Conservation (phyloP, 1,140 invertebrate species). For the Megalopta genalis region DNA sequence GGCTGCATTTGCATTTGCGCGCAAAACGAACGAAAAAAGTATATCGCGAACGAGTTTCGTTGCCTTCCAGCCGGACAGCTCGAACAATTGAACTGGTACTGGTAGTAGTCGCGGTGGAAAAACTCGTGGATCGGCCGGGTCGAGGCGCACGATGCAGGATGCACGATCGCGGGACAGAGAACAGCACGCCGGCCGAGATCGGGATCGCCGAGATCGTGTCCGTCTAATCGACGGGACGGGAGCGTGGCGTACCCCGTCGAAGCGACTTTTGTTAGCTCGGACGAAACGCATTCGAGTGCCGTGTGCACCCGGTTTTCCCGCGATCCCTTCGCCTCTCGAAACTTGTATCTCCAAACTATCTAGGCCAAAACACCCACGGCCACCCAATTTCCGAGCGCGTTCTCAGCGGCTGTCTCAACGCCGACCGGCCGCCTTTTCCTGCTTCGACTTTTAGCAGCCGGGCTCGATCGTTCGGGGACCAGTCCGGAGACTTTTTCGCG, state of each 20-base stretch:
- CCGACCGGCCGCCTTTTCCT: no score
- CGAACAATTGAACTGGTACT: background rate
- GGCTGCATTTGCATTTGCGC: constrained; percentile 40
- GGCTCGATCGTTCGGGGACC: background rate
- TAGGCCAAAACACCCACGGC: constrained; percentile 42
- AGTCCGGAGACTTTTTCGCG: no score
- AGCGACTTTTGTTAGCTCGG: background rate
- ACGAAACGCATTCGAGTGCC: constrained; percentile 32
- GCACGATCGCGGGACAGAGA: no score
- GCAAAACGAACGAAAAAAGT: constrained; percentile 11
- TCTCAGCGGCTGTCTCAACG: background rate
- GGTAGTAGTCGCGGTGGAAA: background rate
- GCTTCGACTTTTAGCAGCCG: background rate
- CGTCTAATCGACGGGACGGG: background rate
- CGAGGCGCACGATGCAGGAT: background rate
- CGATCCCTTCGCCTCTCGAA: constrained; percentile 13
- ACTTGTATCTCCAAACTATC: constrained; percentile 28
- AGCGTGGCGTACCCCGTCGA: background rate
- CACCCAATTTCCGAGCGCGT: background rate
- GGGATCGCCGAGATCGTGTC: background rate
- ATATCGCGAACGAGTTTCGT: constrained; percentile 4
- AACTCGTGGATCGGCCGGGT: background rate
- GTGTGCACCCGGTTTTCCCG: constrained; percentile 42
- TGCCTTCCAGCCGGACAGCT: background rate
- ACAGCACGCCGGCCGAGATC: background rate